Conservation (phyloP, 2,888 invertebrate genomes). For the Cistogaster globosa region DNA sequence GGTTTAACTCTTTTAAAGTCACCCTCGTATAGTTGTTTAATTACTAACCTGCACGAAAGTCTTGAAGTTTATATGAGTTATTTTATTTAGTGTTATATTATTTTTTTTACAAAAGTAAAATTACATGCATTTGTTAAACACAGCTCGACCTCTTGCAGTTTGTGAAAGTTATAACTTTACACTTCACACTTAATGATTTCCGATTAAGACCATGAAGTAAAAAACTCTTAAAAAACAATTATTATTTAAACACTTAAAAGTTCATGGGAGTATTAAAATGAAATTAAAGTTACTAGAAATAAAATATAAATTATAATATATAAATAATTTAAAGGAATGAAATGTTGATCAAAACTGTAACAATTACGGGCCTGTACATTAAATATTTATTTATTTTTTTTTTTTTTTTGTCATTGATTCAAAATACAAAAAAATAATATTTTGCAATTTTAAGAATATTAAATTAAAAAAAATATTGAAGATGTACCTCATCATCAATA, state of each 20-base stretch:
- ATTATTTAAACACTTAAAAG: constrained; percentile 28
- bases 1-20: background rate
- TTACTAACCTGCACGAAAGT: constrained; percentile 50
- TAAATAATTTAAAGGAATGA: background rate
- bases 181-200: constrained; percentile 73
- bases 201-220: constrained; percentile 51
- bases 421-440: no score
- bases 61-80: background rate
- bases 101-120: constrained; percentile 19
- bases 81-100: constrained; percentile 9
- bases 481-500: no score
- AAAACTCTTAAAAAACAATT: constrained; percentile 2
- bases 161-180: background rate
- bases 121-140: constrained; percentile 27
- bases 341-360: no score
- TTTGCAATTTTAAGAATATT: no score
- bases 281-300: constrained; percentile 13
- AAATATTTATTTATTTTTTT: no score
- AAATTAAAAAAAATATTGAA: no score
- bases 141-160: background rate
- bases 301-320: background rate
- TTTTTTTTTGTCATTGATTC: no score
- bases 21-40: constrained; percentile 38
- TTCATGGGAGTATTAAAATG: constrained; percentile 27
- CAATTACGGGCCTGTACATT: no score